Evolutionary conservation across 2,888 invertebrate genomes (phyloP), one percentile per base, ranked within the genome.

Genomic region (Clivina fossor): DNA sequence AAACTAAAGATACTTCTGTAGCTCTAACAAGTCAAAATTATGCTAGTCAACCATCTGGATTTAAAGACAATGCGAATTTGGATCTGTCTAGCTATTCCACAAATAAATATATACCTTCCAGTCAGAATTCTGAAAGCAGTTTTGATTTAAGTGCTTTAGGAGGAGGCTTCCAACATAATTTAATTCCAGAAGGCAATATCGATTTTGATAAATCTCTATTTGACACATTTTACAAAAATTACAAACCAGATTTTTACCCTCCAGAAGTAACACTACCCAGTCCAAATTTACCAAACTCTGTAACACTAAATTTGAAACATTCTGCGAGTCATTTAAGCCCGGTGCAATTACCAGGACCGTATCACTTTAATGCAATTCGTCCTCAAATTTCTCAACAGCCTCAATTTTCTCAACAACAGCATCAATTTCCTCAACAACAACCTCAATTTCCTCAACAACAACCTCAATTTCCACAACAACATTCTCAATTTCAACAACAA

Each of bases 201-300:
- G 44, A 43, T 8, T 32, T 30, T 37, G 50, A 57, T 22, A 57
- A 57, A 46, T 38, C 38, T 2, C 20, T 50, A 20, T 30, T 57
- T 1, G 37, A 51, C 11, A 33, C 11, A 9, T 50, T 57, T 32
- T 50, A 50, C 40, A 57, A 50, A 35, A 50, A 44, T 38, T 50
- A 46, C 22, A 57, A 57, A 37, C 50, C 57, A 7, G 11, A 18
- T 9, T 53, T 53, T 33, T 53, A 53, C 20, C 4, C 13, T 1
- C 44, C 53, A 4, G 53, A 53, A 53, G 15, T 53, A 28, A 53
- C 53, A 3, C 18, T 53, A 3, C 53, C 53, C 9, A 24, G 26
- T 18, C 53, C 53, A 9, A 13, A 4, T 19, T 3, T 53, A 7
- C 53, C 53, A 1, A 43, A 44, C n/a, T 15, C 16, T 9, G 26